These are phyloP conservation scores for Cuniculus paca DNA, from an alignment of 2,797 vertebrate genomes.

Conservation along the genomic window DNA sequence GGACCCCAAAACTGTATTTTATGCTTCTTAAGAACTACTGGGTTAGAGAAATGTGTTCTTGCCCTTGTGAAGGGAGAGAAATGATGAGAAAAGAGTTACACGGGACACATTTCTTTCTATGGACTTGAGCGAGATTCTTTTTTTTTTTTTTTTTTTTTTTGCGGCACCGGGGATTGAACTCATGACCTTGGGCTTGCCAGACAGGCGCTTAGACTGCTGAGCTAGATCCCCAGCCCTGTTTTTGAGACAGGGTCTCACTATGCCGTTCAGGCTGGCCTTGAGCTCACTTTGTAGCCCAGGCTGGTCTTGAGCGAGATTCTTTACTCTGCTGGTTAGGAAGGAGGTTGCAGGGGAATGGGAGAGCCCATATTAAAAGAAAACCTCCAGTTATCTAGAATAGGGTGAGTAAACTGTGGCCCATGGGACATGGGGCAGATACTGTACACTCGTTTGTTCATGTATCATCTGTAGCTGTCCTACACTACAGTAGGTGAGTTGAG, in stretches of 20 bases:
- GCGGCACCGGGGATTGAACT: no score
- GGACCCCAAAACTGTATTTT: neutral
- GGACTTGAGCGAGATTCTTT: neutral
- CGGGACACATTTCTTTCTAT: neutral
- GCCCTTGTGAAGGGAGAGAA: neutral
- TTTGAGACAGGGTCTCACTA: no score
- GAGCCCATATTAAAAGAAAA: neutral
- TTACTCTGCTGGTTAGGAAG: neutral
- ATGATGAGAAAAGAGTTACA: neutral
- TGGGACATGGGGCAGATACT: neutral
- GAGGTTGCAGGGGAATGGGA: neutral
- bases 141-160: no score
- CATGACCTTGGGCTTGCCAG: no score
- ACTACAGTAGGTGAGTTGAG: neutral
- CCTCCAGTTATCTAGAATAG: neutral
- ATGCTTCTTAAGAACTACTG: neutral
- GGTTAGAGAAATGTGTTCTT: neutral
- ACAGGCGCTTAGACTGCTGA: no score
- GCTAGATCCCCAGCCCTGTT: no score
- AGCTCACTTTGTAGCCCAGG: no score
- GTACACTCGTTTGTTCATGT: neutral
- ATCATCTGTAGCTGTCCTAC: neutral
- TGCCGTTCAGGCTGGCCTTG: no score
- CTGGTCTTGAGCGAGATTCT: neutral
- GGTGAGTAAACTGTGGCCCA: no score